Evolutionary conservation across 2,113 vertebrate species (phyloP).

Genomic region (Trinectes maculatus): DNA sequence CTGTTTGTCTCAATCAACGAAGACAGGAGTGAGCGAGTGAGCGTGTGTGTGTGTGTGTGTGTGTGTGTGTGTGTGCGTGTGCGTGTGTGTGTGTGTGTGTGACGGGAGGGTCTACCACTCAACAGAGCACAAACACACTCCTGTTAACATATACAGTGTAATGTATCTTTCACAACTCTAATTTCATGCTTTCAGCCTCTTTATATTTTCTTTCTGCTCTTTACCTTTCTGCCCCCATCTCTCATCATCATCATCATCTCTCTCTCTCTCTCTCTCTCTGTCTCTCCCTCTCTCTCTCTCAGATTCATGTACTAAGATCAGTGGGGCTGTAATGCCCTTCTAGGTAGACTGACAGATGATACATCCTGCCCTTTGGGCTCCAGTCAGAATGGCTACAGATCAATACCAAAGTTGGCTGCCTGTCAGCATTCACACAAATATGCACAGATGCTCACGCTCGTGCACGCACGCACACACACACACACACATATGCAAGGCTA

Average conservation of each 20-base stretch:
- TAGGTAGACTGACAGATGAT: slow-evolving; percentile 72
- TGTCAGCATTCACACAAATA: slow-evolving; percentile 63
- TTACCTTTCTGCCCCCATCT: background rate
- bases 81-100: background rate
- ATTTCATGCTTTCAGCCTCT: slow-evolving; percentile 32
- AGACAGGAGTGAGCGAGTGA: background rate
- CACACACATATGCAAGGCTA: slow-evolving; percentile 11
- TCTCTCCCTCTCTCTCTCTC: background rate
- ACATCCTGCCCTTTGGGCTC: slow-evolving; percentile 68
- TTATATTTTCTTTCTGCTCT: background rate
- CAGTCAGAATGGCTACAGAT: slow-evolving; percentile 67
- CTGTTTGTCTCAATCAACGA: slow-evolving; percentile 62
- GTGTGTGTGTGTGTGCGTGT: background rate
- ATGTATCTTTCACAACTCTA: slow-evolving; percentile 9
- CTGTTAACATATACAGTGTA: background rate
- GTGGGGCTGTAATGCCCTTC: slow-evolving; percentile 62
- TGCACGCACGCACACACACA: background rate
- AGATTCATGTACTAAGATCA: slow-evolving; percentile 67
- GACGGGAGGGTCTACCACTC: background rate
- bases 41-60: background rate
- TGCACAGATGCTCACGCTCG: slow-evolving; percentile 1
- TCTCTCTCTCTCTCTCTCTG: background rate
- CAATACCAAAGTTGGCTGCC: slow-evolving; percentile 70
- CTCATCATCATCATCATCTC: no score
- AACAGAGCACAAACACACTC: slow-evolving; percentile 1